Evolutionary conservation across 92 coral and sea anemone genomes (phyloP).

Genomic region (Porites cylindrica): DNA sequence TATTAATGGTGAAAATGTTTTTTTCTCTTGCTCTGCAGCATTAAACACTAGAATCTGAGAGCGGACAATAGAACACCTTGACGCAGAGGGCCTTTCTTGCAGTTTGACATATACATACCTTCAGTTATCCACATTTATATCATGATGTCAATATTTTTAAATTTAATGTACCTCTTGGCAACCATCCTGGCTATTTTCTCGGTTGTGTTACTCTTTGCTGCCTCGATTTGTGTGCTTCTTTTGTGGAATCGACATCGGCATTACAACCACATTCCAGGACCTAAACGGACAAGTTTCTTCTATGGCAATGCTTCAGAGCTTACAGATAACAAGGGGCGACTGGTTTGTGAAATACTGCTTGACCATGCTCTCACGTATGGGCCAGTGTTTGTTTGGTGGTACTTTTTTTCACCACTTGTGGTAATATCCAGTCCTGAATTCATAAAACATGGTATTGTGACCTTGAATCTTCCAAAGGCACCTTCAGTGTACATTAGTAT

Average conservation of each 20-base stretch:
- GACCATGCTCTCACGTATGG: slow-evolving; percentile 61
- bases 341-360: slow-evolving; percentile 21
- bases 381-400: slow-evolving; percentile 74
- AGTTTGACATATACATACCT: neutral
- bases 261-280: slow-evolving; percentile 76
- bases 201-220: neutral
- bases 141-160: neutral
- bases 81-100: too few species aligned
- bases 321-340: slow-evolving; percentile 30
- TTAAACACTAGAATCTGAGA: neutral
- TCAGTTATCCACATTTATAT: neutral
- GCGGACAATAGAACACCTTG: too few species aligned
- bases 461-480: slow-evolving; percentile 69
- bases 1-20: too few species aligned
- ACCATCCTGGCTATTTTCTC: neutral
- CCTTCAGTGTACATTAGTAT: slow-evolving; percentile 1
- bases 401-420: slow-evolving; percentile 65
- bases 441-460: slow-evolving; percentile 48
- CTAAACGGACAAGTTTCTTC: slow-evolving; percentile 69
- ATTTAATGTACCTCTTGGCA: neutral
- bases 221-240: neutral
- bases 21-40: neutral
- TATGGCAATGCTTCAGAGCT: slow-evolving; percentile 68
- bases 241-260: slow-evolving; percentile 18
- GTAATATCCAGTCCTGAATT: slow-evolving; percentile 67